Percentiles rank a stretch among this genome's conserved stretches.
Conservation (phyloP, 2,888 invertebrate species). For the Eumerus sabulonum region DNA sequence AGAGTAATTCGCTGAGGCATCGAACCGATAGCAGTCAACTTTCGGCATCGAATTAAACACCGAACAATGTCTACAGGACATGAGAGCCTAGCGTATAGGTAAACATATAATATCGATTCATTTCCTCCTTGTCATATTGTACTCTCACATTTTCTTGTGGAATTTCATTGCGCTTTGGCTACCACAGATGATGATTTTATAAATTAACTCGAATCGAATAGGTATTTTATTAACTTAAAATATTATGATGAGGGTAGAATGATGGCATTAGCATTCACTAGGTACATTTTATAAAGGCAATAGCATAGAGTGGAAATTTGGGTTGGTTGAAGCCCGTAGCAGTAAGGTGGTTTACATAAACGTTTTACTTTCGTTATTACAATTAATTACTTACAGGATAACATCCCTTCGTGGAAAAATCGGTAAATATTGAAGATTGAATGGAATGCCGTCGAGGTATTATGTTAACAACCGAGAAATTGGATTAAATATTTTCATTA, state of each 20-base stretch:
- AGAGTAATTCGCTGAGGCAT: too few relatives aligned
- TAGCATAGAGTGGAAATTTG: conserved; percentile 21
- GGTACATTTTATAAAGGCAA: conserved; percentile 29
- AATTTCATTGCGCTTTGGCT: conserved; percentile 65
- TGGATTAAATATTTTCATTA: conserved; percentile 27
- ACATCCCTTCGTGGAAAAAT: conserved; percentile 83
- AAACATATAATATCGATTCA: conserved; percentile 5
- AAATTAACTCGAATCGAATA: conserved; percentile 46
- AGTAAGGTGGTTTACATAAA: conserved; percentile 46
- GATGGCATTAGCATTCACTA: conserved; percentile 7
- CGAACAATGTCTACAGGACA: conserved; percentile 11
- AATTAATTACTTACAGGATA: conserved; percentile 87
- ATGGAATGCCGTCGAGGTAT: conserved; percentile 27
- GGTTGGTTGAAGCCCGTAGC: conserved; percentile 54
- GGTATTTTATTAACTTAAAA: conserved; percentile 57
- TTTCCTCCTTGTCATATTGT: conserved; percentile 7
- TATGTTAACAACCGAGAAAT: conserved; percentile 48
- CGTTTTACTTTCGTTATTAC: conserved; percentile 38
- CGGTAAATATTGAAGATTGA: conserved; percentile 31
- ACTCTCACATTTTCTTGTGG: conserved; percentile 10
- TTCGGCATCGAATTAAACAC: conserved; percentile 10
- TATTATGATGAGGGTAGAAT: conserved; percentile 41
- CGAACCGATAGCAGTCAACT: conserved; percentile 2
- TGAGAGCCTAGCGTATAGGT: conserved; percentile 1
- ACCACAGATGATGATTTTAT: conserved; percentile 71